phyloP scores from a whole-genome alignment of 2,888 invertebrate species.

The Drosophila fulvimacula region DNA sequence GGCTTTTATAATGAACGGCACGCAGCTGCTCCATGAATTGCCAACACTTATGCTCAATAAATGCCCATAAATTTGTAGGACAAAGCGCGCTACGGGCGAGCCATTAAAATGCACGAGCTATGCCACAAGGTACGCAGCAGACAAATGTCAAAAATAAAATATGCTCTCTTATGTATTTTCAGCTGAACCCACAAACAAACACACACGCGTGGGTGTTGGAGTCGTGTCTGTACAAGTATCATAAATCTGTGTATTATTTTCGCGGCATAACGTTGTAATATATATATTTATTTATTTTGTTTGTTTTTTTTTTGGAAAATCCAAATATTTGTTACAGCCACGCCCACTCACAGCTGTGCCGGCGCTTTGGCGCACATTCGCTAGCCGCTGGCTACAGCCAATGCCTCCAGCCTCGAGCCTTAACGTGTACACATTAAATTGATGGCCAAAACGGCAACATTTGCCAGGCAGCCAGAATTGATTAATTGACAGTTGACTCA shows the following conservation, averaged over 20 bases:
- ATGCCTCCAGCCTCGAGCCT: neutral
- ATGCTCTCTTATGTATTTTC: conserved; percentile 28
- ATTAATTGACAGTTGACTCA: conserved; percentile 78
- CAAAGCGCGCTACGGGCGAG: conserved; percentile 24
- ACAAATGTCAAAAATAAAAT: conserved; percentile 64
- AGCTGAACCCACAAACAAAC: neutral
- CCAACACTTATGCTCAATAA: conserved; percentile 72
- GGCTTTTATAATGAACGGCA: conserved; percentile 41
- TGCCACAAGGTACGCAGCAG: conserved; percentile 42
- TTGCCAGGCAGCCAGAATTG: conserved; percentile 57
- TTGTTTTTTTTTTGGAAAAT: conserved; percentile 53
- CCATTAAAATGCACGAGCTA: conserved; percentile 61
- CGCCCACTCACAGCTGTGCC: conserved; percentile 27
- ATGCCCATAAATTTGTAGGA: conserved; percentile 58
- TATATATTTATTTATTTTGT: conserved; percentile 14
- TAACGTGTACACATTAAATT: conserved; percentile 68
- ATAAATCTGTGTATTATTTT: conserved; percentile 66
- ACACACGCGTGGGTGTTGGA: neutral
- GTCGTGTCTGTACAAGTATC: conserved; percentile 2
- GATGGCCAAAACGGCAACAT: conserved; percentile 54
- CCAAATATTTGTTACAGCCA: conserved; percentile 64
- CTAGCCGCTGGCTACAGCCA: conserved; percentile 1
- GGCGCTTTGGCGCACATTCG: conserved; percentile 27
- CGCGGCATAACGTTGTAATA: conserved; percentile 56
- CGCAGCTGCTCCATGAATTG: conserved; percentile 66